Conservation (phyloP, 2,888 invertebrate genomes). For the Heteromyza rotundicornis region DNA sequence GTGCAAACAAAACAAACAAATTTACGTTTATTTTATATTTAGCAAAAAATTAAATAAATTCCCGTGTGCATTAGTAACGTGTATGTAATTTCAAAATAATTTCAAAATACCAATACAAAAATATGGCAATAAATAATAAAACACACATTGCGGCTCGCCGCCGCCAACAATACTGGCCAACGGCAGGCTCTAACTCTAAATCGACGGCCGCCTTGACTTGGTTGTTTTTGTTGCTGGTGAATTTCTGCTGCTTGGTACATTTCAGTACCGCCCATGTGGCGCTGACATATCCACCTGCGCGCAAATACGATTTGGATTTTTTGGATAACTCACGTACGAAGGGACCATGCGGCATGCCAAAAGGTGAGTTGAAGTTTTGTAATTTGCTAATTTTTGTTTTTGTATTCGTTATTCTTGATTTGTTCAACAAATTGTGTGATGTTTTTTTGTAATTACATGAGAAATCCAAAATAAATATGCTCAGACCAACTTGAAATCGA, state of each 20-base stretch:
- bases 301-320: constrained; percentile 89
- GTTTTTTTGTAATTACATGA: no score
- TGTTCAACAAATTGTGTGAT: not conserved
- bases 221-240: constrained; percentile 11
- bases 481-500: no score
- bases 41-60: no score
- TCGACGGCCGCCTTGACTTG: constrained; percentile 14
- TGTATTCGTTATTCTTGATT: not conserved
- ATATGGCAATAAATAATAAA: constrained; percentile 12
- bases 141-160: not conserved
- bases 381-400: not conserved
- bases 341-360: constrained; percentile 94
- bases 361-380: constrained; percentile 70
- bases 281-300: constrained; percentile 87
- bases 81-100: no score
- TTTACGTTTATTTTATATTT: not conserved
- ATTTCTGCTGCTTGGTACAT: constrained; percentile 28
- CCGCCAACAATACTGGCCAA: not conserved
- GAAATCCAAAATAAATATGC: no score
- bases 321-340: constrained; percentile 88
- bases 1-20: not conserved
- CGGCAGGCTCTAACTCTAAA: not conserved
- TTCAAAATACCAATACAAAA: no score
- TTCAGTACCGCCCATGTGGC: constrained; percentile 72
- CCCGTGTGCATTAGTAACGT: no score